Base-by-base conservation (phyloP, 2,113 vertebrate genomes). In the Catharus minimus region DNA sequence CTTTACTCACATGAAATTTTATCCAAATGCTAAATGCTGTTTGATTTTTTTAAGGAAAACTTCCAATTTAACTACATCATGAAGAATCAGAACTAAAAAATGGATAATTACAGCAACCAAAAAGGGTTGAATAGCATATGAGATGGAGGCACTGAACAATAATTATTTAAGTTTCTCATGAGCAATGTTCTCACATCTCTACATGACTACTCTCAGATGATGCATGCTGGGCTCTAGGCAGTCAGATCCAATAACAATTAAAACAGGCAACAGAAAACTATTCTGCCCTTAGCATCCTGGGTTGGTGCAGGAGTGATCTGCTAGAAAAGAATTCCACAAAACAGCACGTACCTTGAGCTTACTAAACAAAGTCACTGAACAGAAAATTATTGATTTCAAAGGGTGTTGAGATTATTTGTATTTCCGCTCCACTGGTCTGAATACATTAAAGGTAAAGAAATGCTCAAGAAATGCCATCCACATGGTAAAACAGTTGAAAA, bases 221-320 rank as follows among this genome's bases (percentile, higher is more conserved):
- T 50, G 30, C 7, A 4, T 86, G 41, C 49, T 76, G 47, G 53
- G 46, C 38, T 61, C 60, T 10, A 39, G 39, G 52, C 18, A 82
- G 69, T 90, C 94, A 85, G 28, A 85, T 71, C 58, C n/a, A 65
- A 47, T 88, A 82, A 91, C 55, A 91, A 94, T 93, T 95, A 94
- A 90, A 82, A 47, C 1, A 5, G 7, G 22, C 32, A 88, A 79
- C 0, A 0, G 50, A 69, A 65, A 81, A 77, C 0, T 2, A 62
- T 74, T 82, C 33, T 60, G 58, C 64, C 36, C 19, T 47, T 39
- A 87, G 43, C 41, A 75, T 44, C 36, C 56, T 39, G 43, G 30
- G n/a, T 15, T 52, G 44, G 30, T 20, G 36, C 16, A 38, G 28
- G 26, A 88, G 49, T 65, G 36, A 65, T 36, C 22, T 39, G 41